Evolutionary conservation across 2,113 vertebrate genomes (phyloP), one percentile per base, ranked within the genome.

Genomic region (Cariama cristata): DNA sequence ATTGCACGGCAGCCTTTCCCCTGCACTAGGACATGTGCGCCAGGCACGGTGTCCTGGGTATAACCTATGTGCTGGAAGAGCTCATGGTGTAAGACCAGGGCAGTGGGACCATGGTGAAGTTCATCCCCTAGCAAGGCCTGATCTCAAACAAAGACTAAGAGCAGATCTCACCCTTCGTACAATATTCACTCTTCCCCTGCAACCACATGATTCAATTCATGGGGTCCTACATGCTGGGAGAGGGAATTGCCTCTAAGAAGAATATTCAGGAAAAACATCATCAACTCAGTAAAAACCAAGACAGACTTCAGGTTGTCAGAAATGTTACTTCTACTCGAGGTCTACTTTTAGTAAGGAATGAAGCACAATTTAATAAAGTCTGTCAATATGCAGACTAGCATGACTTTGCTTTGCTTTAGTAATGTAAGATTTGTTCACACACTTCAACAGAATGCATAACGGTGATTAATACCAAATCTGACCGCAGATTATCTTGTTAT

Each of bases 21-120:
- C 56, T 47, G 56, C 69, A 9, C 47, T 9, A 77, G 42, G 55
- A 49, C 80, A 58, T 2, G 0, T 0, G 0, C 5, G 56, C 32
- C 85, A 85, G 74, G 55, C 9, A 9, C 3, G 11, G 44, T 10
- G 55, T 28, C 72, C 64, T 38, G 52, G 11, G n/a, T 20, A 38
- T 11, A 68, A 55, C 11, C 50, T 8, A 30, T 2, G 38, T 2
- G 35, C 64, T 53, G 5, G 3, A 52, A 53, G 45, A 95, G 72
- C 42, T 45, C 82, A 9, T 1, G 12, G 40, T 26, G 23, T 8
- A 50, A 66, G 11, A 24, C 15, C 1, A 1, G 11, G n/a, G 40
- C 42, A 88, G 16, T 3, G 44, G 28, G 15, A 86, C 38, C 32
- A 60, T 1, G 27, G 62, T 17, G 13, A 82, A 86, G 26, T 38